Evolutionary conservation across 2,888 invertebrate species (phyloP), one percentile per base, ranked within the genome.

Genomic region (Petrophora chlorosata): DNA sequence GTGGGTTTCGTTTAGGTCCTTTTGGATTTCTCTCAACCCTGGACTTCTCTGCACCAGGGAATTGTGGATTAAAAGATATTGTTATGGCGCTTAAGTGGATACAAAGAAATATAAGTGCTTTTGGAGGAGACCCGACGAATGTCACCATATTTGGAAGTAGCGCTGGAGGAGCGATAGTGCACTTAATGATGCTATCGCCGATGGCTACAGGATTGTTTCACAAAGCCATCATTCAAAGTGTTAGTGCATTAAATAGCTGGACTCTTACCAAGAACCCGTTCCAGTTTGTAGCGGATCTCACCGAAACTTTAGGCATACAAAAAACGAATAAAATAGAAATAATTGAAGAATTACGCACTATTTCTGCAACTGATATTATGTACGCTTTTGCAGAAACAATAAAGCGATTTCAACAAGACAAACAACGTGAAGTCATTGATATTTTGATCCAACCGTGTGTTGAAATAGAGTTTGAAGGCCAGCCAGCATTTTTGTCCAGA

Each of bases 111-210:
- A 88, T 91, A 41, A 61, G 52, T 23, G 45, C 54, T 14, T 91
- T 91, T 70, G 90, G 90, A 45, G 91, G 91, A 9, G 85, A 90
- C 55, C 79, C 88, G 3, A 66, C 73, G 25, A 89, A 87, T 65
- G 80, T 91, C 0, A 91, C 91, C 1, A 74, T 91, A 56, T 89
- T 90, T 62, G 91, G 91, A 16, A 80, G 77, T 58, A 79, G 88
- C 53, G 67, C 87, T 1, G 91, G 91, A 8, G 91, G 82, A 22
- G 82, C 90, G 1, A 73, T 82, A 5, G 82, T 84, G 1, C 91
- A 91, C 61, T 76, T 82, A 12, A 79, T 91, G 74, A 84, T 87
- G 73, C 58, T 91, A 4, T 91, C 90, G 1, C 88, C 90, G 1
- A 84, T 87, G 82, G 87, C 90, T 3, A 56, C 71, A 10, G 90